Evolutionary conservation across 2,113 vertebrate genomes (phyloP), one percentile per base, ranked within the genome.

Genomic region (Ptychochromis oligacanthus): DNA sequence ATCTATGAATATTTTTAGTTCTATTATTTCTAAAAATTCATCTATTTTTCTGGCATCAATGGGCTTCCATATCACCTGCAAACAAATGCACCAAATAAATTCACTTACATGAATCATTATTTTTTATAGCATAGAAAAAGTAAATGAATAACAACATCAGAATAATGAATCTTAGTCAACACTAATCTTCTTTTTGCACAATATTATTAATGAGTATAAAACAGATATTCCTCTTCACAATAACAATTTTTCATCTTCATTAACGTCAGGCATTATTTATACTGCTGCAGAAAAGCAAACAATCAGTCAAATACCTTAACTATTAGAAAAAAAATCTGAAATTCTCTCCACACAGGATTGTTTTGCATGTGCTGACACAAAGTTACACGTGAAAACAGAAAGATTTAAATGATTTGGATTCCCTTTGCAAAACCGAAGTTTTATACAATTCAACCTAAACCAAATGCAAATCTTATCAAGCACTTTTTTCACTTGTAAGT

Each of bases 201-300:
- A 54, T 72, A 72, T 49, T 72, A 72, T 52, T 52, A 52, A 52
- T 72, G 67, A 72, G 13, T 72, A 72, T 72, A 72, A 72, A 72
- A 72, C 46, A 72, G 46, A n/a, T 72, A 72, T 54, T 34, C 67
- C 10, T 72, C 52, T 72, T 54, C 46, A 54, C 31, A 54, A 54
- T 54, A 31, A 67, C 64, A 28, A 40, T 26, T 65, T 46, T 17
- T 67, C 40, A 67, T 67, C 40, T 40, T 40, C 38, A 10, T 10
- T 40, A 40, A 40, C 2, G 38, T 40, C 40, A 43, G 40, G 12
- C 13, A 43, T 46, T 2, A 2, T 46, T 46, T 46, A 6, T 46
- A 5, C 43, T 14, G 43, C 43, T 70, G 24, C 60, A 62, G 11
- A 20, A 49, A 70, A 28, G 65, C 18, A 72, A 72, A 54, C 18